Evolutionary conservation across 2,888 invertebrate species (phyloP).

Genomic region (Heliconius sara): DNA sequence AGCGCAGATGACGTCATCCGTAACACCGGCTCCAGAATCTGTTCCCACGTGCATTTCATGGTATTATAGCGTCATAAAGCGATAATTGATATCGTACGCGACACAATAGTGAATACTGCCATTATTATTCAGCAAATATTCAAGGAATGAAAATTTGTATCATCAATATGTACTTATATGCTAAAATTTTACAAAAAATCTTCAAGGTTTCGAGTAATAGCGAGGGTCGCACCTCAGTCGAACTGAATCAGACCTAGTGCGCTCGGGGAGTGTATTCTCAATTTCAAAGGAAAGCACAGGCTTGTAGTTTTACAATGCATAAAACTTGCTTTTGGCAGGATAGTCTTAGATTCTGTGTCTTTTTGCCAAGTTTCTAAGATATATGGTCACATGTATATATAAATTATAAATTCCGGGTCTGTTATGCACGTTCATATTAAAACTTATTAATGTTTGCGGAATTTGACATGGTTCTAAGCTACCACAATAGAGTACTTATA

Average conservation of each 20-base stretch:
- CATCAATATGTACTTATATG: background rate
- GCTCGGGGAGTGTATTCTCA: conserved; percentile 12
- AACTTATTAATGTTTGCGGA: background rate
- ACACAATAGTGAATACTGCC: conserved; percentile 23
- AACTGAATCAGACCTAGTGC: conserved; percentile 13
- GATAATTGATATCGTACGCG: conserved; percentile 39
- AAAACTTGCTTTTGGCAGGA: conserved; percentile 20
- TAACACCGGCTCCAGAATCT: conserved; percentile 55
- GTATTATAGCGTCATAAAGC: conserved; percentile 39
- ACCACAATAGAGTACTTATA: background rate
- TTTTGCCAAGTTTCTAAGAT: conserved; percentile 22
- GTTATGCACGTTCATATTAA: background rate
- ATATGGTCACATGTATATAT: background rate
- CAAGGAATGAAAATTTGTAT: background rate
- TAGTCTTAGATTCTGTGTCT: conserved; percentile 11
- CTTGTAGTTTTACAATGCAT: conserved; percentile 13
- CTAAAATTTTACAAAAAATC: background rate
- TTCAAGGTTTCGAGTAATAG: background rate
- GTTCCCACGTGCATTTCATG: conserved; percentile 51
- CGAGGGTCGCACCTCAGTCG: background rate
- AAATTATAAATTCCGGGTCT: background rate
- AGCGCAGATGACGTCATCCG: conserved; percentile 63
- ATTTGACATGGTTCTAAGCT: background rate
- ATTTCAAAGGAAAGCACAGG: conserved; percentile 1
- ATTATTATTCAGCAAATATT: conserved; percentile 3